phyloP scores from a whole-genome alignment of 2,888 invertebrate genomes.

The Elegia similella region DNA sequence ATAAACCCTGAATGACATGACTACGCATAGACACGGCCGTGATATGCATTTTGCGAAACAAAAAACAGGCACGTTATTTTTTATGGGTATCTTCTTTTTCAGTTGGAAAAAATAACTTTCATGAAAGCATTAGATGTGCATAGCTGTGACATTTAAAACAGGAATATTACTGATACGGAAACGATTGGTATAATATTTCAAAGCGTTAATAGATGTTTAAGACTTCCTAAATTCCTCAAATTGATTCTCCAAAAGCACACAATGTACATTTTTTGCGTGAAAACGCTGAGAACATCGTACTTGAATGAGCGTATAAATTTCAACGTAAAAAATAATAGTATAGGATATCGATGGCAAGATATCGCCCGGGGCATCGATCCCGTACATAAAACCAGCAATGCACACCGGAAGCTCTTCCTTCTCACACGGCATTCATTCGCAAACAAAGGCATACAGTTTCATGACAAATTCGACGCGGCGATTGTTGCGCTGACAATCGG shows the following conservation, averaged over 20 bases:
- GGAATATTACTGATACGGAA: too few relatives aligned
- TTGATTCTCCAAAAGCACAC: conserved; percentile 23
- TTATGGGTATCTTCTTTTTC: not conserved
- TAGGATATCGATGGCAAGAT: conserved; percentile 69
- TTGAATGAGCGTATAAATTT: conserved; percentile 47
- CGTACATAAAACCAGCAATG: conserved; percentile 36
- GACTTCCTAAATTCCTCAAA: conserved; percentile 10
- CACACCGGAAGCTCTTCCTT: conserved; percentile 77
- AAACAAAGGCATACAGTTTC: conserved; percentile 64
- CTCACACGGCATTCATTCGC: conserved; percentile 61
- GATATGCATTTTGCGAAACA: conserved; percentile 1
- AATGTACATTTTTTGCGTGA: conserved; percentile 22
- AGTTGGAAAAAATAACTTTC: not conserved
- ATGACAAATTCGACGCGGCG: conserved; percentile 77
- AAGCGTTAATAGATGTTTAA: not conserved
- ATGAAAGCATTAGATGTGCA: too few relatives aligned
- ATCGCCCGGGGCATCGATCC: conserved; percentile 67
- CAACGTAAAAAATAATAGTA: conserved; percentile 57
- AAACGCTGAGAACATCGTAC: conserved; percentile 37
- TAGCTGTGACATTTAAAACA: too few relatives aligned
- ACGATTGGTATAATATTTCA: not conserved
- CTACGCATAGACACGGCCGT: conserved; percentile 16
- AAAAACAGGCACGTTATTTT: not conserved
- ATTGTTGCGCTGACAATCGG: conserved; percentile 62
- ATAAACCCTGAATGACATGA: conserved; percentile 32